phyloP scores from a whole-genome alignment of 2,797 vertebrate genomes.

The Amblyraja radiata region DNA sequence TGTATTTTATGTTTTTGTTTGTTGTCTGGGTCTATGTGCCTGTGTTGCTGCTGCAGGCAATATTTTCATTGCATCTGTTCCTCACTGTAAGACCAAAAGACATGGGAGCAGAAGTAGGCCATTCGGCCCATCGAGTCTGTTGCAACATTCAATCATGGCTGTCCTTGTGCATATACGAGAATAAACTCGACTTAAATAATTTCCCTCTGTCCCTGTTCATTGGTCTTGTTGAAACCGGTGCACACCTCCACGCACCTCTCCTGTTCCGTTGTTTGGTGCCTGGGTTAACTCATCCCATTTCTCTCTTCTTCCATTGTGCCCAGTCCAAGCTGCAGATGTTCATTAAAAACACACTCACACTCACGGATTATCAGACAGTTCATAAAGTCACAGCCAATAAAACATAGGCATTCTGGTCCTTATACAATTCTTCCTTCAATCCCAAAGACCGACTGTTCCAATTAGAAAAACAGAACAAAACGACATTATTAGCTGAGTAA shows the following conservation, averaged over 20 bases:
- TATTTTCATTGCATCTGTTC: too few species aligned
- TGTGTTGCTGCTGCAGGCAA: too few species aligned
- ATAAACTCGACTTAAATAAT: too few species aligned
- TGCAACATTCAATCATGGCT: too few species aligned
- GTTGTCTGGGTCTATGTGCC: too few species aligned
- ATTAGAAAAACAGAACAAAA: not conserved
- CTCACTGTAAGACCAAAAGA: too few species aligned
- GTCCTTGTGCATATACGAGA: too few species aligned
- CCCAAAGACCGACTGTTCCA: not conserved
- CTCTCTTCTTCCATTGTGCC: not conserved
- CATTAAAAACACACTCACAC: not conserved
- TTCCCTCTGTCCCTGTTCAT: not conserved
- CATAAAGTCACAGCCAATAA: constrained; percentile 11
- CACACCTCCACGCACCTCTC: not conserved
- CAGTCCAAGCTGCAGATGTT: not conserved
- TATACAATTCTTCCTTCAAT: not conserved
- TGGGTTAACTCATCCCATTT: not conserved
- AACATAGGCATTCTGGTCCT: not conserved
- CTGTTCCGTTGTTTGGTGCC: not conserved
- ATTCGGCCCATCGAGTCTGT: too few species aligned
- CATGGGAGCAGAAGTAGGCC: too few species aligned
- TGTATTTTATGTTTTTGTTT: too few species aligned
- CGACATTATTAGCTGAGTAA: not conserved
- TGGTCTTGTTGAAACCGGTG: not conserved
- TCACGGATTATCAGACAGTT: not conserved